phyloP scores from a whole-genome alignment of 2,113 vertebrate genomes.

The Morone saxatilis region DNA sequence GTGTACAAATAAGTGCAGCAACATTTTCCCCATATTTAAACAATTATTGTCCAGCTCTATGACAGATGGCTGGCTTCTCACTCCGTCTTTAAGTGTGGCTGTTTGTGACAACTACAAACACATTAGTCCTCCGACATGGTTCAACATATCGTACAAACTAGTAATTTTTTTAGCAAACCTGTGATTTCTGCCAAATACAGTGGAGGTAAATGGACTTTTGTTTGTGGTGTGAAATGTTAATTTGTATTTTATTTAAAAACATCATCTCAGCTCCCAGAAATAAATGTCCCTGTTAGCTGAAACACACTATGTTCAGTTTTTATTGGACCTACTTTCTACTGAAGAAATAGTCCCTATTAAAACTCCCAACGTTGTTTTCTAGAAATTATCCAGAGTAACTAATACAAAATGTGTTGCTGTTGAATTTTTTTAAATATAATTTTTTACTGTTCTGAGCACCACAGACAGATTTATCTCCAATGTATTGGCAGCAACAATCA shows the following conservation, averaged over 20 bases:
- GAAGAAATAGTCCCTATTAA: not conserved
- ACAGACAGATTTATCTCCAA: not conserved
- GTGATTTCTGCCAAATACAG: not conserved
- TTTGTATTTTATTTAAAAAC: not conserved
- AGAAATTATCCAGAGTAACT: not conserved
- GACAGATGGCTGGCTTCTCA: not conserved
- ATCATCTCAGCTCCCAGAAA: not conserved
- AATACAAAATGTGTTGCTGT: not conserved
- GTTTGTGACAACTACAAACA: not conserved
- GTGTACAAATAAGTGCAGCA: not conserved
- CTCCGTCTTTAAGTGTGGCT: accelerated
- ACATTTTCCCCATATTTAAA: not conserved
- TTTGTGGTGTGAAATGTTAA: not conserved
- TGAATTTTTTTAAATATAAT: too few species aligned
- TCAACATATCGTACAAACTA: not conserved
- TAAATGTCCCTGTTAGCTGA: too few species aligned
- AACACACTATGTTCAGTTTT: not conserved
- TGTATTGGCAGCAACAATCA: not conserved
- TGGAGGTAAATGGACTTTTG: not conserved
- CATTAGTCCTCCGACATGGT: not conserved
- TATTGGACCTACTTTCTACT: not conserved
- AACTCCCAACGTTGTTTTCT: not conserved
- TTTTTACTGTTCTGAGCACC: not conserved
- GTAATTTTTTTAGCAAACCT: not conserved
- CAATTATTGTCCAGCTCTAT: not conserved